phyloP scores from a whole-genome alignment of 2,888 invertebrate species.

The Gastracanthus pulcherrimus region DNA sequence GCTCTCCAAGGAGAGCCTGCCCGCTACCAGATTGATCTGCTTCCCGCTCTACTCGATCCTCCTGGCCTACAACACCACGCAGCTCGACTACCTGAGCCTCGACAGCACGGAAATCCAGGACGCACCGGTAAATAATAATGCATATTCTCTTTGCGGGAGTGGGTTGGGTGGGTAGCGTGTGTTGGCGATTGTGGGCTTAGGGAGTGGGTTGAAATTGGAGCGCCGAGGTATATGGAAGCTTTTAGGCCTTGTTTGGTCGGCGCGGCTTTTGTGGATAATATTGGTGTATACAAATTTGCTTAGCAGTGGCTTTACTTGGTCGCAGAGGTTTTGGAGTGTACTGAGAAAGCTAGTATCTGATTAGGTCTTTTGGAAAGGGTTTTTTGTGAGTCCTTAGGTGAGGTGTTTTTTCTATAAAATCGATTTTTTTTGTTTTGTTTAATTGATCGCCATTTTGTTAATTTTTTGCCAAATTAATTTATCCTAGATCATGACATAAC shows the following conservation, averaged over 20 bases:
- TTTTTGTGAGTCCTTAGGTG: no score
- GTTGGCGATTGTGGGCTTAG: neutral
- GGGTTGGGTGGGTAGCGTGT: neutral
- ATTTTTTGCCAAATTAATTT: no score
- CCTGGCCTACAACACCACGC: conserved; percentile 86
- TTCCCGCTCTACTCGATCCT: conserved; percentile 91
- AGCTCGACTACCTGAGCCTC: conserved; percentile 85
- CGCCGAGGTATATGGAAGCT: neutral
- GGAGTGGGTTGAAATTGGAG: neutral
- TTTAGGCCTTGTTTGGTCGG: neutral
- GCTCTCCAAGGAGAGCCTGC: conserved; percentile 70
- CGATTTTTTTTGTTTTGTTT: no score
- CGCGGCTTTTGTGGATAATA: neutral
- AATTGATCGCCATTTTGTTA: no score
- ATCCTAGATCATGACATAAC: no score
- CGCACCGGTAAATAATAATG: conserved; percentile 57
- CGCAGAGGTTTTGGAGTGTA: no score
- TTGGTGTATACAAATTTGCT: neutral
- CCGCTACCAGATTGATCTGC: conserved; percentile 86
- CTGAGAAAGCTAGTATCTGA: no score
- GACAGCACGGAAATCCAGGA: conserved; percentile 77
- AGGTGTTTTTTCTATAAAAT: no score
- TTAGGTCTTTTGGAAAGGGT: no score
- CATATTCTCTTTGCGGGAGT: neutral
- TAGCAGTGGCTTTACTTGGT: neutral